phyloP scores from a whole-genome alignment of 1,140 invertebrate genomes.

The Hycleus cichorii region DNA sequence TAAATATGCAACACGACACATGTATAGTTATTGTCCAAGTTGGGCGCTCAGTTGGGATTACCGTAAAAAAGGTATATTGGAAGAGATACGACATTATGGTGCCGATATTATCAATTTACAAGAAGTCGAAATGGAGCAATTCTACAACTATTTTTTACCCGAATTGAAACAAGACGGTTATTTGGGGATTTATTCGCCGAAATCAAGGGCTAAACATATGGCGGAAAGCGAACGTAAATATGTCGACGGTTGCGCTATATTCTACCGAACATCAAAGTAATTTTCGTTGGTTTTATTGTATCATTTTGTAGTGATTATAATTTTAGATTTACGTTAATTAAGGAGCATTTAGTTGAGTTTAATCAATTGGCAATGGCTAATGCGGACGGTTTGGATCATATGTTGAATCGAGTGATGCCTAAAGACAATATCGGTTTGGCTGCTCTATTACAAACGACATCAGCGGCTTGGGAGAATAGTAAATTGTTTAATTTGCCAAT shows the following conservation, averaged over 20 bases:
- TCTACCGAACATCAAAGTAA: constrained; percentile 91
- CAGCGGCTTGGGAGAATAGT: constrained; percentile 88
- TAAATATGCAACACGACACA: constrained; percentile 95
- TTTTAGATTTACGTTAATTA: constrained; percentile 84
- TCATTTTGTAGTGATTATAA: constrained; percentile 11
- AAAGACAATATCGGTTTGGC: constrained; percentile 98
- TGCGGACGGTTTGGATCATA: constrained; percentile 95
- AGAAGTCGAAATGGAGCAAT: constrained; percentile 99
- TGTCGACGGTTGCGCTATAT: constrained; percentile 99
- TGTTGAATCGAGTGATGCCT: constrained; percentile 99
- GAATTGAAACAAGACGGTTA: constrained; percentile 91
- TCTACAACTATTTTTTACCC: constrained; percentile 93
- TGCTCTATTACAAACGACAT: constrained; percentile 87
- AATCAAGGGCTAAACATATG: constrained; percentile 98
- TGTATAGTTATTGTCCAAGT: constrained; percentile 95
- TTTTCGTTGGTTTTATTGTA: not conserved
- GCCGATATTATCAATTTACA: constrained; percentile 97
- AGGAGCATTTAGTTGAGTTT: constrained; percentile 95
- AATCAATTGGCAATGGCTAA: constrained; percentile 98
- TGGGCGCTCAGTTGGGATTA: constrained; percentile 99
- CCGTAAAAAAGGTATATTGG: constrained; percentile 94
- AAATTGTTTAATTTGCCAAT: not conserved
- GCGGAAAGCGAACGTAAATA: constrained; percentile 91
- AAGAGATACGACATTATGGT: constrained; percentile 93
- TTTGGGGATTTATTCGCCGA: constrained; percentile 97